Base-by-base conservation (phyloP, 2,113 vertebrate species). In the Limanda limanda region DNA sequence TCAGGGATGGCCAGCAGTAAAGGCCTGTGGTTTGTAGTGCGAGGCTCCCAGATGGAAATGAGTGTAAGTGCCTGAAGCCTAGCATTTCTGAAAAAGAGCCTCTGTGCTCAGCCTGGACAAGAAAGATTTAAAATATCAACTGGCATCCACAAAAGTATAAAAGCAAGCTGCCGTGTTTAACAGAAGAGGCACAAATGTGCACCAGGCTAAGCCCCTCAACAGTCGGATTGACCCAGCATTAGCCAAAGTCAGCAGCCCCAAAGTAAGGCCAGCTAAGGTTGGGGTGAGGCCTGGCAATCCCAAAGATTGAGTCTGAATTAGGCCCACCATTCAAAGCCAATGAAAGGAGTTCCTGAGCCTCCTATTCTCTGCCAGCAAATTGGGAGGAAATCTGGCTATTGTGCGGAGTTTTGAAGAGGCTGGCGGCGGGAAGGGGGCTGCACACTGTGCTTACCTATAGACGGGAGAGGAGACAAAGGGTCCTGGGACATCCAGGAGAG, bases 351-450 rank as follows among this genome's bases (percentile, higher is more conserved):
- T 93, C 90, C 92, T 82, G 91, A 95, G 94, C 94, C 93, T 93
- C 93, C 95, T 94, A 95, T 94, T 95, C 91, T 96, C 94, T 93
- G 45, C 90, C 85, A 95, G 93, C 95, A 95, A 97, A 96, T 95
- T 95, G 94, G 94, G 88, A 94, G 95, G 95, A 95, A 94, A 95
- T 96, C 95, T 95, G 94, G 95, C 95, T 95, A 96, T 96, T 97
- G 96, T 98, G 93, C 91, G 83, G 87, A 93, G 87, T 90, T 94
- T 92, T 95, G 95, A 95, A 94, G 95, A 93, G 94, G 91, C 92
- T 93, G 92, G 54, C 72, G 88, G 62, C 61, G 76, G 78, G 87
- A 71, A 83, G 84, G 82, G 90, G 83, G 74, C 84, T 91, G 91
- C 88, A 89, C 82, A 94, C 91, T 92, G 89, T 90, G 92, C 95